Percentiles rank a stretch among this genome's conserved stretches.
These are phyloP conservation scores for Platyrinchus mystaceus DNA, from an alignment of 2,797 vertebrate species.

Conservation along the genomic window DNA sequence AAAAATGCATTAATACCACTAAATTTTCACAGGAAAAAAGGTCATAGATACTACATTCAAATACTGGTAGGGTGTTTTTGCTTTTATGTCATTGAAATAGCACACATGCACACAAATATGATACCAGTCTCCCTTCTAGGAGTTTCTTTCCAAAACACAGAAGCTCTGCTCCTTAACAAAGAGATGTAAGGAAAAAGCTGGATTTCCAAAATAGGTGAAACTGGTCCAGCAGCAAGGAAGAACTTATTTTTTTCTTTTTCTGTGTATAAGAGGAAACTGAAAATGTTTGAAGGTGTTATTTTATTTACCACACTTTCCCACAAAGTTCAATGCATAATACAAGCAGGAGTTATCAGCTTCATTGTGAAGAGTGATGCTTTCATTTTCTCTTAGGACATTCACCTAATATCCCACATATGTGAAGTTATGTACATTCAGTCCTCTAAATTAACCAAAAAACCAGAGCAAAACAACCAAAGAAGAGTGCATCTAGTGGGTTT, in stretches of 20 bases:
- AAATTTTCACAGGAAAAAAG: background rate
- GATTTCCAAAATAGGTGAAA: background rate
- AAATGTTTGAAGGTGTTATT: background rate
- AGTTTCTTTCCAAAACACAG: background rate
- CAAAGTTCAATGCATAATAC: background rate
- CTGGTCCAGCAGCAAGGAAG: background rate
- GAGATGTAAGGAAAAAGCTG: background rate
- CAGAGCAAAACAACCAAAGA: background rate
- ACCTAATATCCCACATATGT: background rate
- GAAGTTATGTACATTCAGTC: background rate
- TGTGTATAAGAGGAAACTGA: background rate
- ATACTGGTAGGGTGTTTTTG: background rate
- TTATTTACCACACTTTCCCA: background rate
- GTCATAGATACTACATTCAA: background rate
- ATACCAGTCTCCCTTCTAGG: background rate
- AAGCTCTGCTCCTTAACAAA: background rate
- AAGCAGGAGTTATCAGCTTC: background rate
- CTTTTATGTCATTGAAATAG: background rate
- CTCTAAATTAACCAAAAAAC: background rate
- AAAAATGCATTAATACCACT: background rate
- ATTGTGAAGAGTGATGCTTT: background rate
- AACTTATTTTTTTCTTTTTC: fast-evolving
- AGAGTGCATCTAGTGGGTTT: background rate
- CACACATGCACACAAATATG: background rate
- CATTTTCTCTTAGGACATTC: background rate